Percentiles rank a stretch among this genome's conserved stretches.
These are phyloP conservation scores for Ichneumoninae sp. DNA, from an alignment of 2,888 invertebrate species.

Conservation along the genomic window DNA sequence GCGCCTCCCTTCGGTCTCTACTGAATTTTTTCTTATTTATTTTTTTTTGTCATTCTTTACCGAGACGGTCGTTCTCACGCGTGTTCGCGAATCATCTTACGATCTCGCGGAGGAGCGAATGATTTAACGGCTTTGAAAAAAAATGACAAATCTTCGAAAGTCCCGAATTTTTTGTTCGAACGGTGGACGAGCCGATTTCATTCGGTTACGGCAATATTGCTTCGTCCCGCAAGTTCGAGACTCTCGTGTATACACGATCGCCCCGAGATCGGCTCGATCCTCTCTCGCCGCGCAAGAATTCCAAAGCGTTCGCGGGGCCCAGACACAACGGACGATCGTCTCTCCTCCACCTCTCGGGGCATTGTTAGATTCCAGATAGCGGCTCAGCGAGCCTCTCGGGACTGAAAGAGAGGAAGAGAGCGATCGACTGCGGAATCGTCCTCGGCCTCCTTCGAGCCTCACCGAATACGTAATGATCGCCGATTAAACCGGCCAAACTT, in stretches of 20 bases:
- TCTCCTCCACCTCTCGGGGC: constrained; percentile 34
- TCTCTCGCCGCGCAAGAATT: constrained; percentile 67
- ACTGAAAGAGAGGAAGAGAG: constrained; percentile 18
- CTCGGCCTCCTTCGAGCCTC: constrained; percentile 40
- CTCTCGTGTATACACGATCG: constrained; percentile 30
- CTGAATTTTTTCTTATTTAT: background rate
- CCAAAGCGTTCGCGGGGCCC: constrained; percentile 71
- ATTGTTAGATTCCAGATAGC: constrained; percentile 61
- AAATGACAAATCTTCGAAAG: background rate
- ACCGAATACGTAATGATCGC: constrained; percentile 30
- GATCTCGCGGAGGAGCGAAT: background rate
- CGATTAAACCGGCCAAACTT: constrained; percentile 23
- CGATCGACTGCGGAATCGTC: constrained; percentile 25
- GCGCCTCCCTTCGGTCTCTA: constrained; percentile 15
- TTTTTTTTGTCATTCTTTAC: background rate
- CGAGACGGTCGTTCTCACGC: constrained; percentile 3
- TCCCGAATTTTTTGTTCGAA: background rate
- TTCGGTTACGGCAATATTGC: background rate
- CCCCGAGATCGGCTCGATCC: constrained; percentile 36
- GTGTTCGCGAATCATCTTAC: background rate
- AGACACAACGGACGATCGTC: constrained; percentile 60
- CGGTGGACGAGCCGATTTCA: background rate
- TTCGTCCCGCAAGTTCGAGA: constrained; percentile 19
- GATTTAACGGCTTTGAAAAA: background rate
- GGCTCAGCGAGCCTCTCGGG: constrained; percentile 4